Percentiles rank a stretch among this genome's conserved stretches.
These are phyloP conservation scores for Tenthredo amoena DNA, from an alignment of 2,888 invertebrate species.

Conservation along the genomic window DNA sequence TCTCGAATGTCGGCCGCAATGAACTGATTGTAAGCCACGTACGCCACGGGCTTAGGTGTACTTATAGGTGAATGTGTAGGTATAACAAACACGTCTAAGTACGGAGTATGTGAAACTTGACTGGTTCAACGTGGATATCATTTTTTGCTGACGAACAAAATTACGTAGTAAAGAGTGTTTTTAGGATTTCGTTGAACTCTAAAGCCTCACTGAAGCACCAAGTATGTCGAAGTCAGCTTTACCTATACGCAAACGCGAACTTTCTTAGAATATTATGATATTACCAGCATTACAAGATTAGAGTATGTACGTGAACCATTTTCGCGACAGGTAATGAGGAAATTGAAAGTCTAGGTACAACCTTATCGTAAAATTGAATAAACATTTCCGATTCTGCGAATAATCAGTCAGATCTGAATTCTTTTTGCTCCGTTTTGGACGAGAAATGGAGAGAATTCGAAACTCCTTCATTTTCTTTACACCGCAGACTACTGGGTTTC, in stretches of 20 bases:
- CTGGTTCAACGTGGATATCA: slow-evolving; percentile 2
- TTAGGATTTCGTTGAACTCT: slow-evolving; percentile 20
- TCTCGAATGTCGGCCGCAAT: slow-evolving; percentile 25
- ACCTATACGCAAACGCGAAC: not conserved
- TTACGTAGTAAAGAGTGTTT: not conserved
- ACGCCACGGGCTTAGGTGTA: not conserved
- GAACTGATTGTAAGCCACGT: not conserved
- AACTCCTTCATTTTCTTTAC: not conserved
- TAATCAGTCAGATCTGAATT: not conserved
- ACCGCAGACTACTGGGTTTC: not conserved
- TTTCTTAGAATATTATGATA: not conserved
- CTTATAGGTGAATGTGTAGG: not conserved
- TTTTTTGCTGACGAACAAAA: not conserved
- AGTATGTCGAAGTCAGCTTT: not conserved
- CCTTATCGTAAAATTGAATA: no score
- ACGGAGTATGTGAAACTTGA: not conserved
- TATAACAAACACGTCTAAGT: not conserved
- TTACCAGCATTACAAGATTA: not conserved
- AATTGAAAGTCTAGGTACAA: not conserved
- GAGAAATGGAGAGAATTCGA: not conserved
- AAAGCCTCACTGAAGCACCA: not conserved
- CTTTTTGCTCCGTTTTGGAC: not conserved
- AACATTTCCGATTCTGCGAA: not conserved
- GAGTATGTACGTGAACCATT: not conserved
- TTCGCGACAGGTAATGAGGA: not conserved